Base-by-base conservation (phyloP, 2,888 invertebrate species). In the Scaptomyza tumidula region DNA sequence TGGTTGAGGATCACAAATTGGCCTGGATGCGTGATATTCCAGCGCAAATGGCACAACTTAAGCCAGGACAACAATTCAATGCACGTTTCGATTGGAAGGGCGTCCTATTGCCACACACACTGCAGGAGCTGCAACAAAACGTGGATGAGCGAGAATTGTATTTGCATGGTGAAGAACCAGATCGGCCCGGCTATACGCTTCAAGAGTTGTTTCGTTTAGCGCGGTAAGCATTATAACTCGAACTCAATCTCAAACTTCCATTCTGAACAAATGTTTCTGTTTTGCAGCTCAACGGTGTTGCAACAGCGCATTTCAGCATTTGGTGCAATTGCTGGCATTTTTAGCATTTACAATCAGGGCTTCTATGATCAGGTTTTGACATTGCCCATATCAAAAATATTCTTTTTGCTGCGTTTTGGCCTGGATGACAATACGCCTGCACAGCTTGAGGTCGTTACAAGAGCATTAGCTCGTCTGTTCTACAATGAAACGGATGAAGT, bases 141-240 rank as follows among this genome's bases (percentile, higher is more conserved):
- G 14, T 45, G 3, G 94, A 94, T 71, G 88, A 91, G 5, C 90
- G 94, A 29, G 95, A 95, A 43, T 93, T 99, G 14, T 98, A 97
- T 91, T 97, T 98, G 91, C 99, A 99, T 92, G 98, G 98, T 0
- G 96, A 97, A 75, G 98, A 99, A 91, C 96, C 98, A 7, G 96
- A 95, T 69, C 93, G 97, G 68, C 97, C 98, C 2, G 98, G 98
- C 0, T 99, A 98, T 91, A 95, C 97, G 0, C 91, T 99, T 11
- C 96, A 96, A 77, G 99, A 99, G 92, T 91, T 98, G 0, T 95
- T 98, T 82, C 95, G 96, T 71, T 92, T 98, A 1, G 95, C 95
- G 35, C 93, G 95, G 86, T 93, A 80, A 6, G 4, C 11, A 24
- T n/a, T 7, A 1, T 3, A n/a, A n/a, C n/a, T n/a, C n/a, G n/a